These are phyloP conservation scores for Hydrocynus forskahlii DNA, from an alignment of 2,797 vertebrate genomes.

Conservation along the genomic window DNA sequence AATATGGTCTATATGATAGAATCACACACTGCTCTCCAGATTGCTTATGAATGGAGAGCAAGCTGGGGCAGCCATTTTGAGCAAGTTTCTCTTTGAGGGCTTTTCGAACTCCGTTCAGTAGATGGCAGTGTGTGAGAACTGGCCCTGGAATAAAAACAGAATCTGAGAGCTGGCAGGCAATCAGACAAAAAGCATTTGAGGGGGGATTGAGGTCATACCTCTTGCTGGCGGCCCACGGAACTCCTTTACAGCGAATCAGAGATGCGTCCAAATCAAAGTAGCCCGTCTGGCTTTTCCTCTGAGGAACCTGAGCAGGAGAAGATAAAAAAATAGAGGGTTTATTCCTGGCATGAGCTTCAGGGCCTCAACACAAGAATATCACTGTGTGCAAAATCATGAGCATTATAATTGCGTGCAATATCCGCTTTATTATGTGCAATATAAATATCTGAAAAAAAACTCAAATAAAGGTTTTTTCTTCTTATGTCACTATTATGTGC, in stretches of 20 bases:
- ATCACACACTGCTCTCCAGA: neutral
- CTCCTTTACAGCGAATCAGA: constrained; percentile 86
- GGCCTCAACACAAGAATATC: neutral
- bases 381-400: too few relatives aligned
- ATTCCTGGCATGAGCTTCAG: neutral
- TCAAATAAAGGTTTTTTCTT: too few relatives aligned
- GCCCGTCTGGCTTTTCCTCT: constrained; percentile 94
- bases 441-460: too few relatives aligned
- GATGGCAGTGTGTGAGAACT: constrained; percentile 69
- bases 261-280: constrained; percentile 97
- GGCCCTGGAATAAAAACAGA: constrained; percentile 47
- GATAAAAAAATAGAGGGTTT: neutral
- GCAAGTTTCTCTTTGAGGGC: constrained; percentile 58
- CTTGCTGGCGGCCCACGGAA: constrained; percentile 86
- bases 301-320: constrained; percentile 86
- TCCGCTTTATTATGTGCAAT: too few relatives aligned
- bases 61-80: constrained; percentile 72
- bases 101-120: constrained; percentile 62
- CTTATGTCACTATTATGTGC: too few relatives aligned
- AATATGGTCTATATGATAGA: neutral
- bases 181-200: neutral
- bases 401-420: too few relatives aligned
- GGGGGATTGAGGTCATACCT: constrained; percentile 75
- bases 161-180: neutral
- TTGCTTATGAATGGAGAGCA: neutral